Evolutionary conservation across 1,140 invertebrate species (phyloP), one percentile per base, ranked within the genome.

Genomic region (Trachymyrmex septentrionalis): DNA sequence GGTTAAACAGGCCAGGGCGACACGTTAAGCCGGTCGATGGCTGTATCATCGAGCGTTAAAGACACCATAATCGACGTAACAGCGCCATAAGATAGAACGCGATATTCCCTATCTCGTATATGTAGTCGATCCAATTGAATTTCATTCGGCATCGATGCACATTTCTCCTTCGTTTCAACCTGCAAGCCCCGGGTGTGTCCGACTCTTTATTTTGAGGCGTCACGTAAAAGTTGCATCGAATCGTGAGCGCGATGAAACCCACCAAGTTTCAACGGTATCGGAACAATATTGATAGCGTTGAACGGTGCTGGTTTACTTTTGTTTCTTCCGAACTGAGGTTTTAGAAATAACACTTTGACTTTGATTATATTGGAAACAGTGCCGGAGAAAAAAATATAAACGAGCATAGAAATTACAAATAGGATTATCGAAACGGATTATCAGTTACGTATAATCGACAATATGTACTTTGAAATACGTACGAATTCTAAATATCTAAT

Each of bases 71-170:
- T 69, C 77, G 77, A 24, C 48, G 53, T 71, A 81, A 71, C 50
- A 38, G 53, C 66, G 21, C 21, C 30, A 16, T 81, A 71, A 81
- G 66, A 71, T 81, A 57, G 78, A 57, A 81, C 66, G 30, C 77
- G 50, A 71, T 64, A 69, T 81, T 69, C 53, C 30, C 21, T 81
- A 81, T 81, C 77, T 81, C 64, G 34, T 50, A 57, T n/a, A n/a
- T n/a, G n/a, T 21, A 34, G 64, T 27, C 30, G 78, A 71, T 69
- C n/a, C 64, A 81, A 81, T 81, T 81, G 78, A 81, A 81, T 81
- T 81, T 71, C 53, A 71, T 57, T 71, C 34, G 16, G 30, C 50
- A 14, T 16, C 21, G 61, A n/a, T 27, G 77, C 77, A 55, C 77
- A 30, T 81, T 80, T 44, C 10, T 27, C 53, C 44, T 57, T 27